Evolutionary conservation across 2,888 invertebrate genomes (phyloP).

Genomic region (Beris morrisii): DNA sequence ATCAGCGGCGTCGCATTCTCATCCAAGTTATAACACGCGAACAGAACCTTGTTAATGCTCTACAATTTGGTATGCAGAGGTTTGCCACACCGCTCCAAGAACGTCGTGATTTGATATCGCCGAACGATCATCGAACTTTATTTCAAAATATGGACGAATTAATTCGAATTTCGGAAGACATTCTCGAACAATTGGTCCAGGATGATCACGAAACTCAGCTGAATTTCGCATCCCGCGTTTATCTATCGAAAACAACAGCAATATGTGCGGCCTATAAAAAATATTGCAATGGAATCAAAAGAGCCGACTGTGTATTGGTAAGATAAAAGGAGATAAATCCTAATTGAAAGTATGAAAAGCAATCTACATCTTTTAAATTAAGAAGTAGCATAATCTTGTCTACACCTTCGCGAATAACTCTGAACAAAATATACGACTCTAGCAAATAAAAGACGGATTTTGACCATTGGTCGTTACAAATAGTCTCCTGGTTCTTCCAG

Average conservation of each 20-base stretch:
- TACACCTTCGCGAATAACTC: no score
- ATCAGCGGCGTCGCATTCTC: conserved; percentile 69
- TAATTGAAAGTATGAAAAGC: background rate
- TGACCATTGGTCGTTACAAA: no score
- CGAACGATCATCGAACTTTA: conserved; percentile 74
- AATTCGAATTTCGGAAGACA: conserved; percentile 74
- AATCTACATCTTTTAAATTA: background rate
- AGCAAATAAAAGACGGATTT: no score
- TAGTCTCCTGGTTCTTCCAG: no score
- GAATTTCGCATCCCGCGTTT: conserved; percentile 69
- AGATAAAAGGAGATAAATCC: conserved; percentile 36
- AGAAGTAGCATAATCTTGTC: no score
- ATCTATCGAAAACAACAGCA: conserved; percentile 71
- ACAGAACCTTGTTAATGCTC: conserved; percentile 74
- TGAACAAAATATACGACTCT: no score
- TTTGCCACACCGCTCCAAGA: conserved; percentile 76
- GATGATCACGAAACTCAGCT: conserved; percentile 75
- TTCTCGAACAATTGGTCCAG: conserved; percentile 71
- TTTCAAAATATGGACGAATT: conserved; percentile 88
- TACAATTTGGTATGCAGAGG: conserved; percentile 78
- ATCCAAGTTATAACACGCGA: conserved; percentile 76
- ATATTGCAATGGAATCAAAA: conserved; percentile 81
- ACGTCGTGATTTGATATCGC: conserved; percentile 73
- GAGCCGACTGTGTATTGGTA: conserved; percentile 82
- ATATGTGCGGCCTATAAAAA: conserved; percentile 78